Base-by-base conservation (phyloP, 2,113 vertebrate genomes). In the Amphiprion percula region DNA sequence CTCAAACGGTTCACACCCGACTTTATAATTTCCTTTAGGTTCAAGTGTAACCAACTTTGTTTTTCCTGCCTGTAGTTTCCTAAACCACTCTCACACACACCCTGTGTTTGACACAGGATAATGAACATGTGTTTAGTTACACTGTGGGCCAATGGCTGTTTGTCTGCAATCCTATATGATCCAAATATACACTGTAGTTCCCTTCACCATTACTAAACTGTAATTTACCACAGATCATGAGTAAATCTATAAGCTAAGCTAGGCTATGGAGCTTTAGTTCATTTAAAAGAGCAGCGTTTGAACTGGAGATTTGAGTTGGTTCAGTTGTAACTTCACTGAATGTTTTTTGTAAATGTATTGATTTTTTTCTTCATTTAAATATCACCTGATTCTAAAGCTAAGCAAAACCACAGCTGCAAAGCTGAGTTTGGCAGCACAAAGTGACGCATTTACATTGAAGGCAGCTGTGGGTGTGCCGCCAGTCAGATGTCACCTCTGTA, bases 151-250 rank as follows among this genome's bases (percentile, higher is more conserved):
- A 79, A 73, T 76, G 59, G 62, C 50, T 82, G 75, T 79, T 80
- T 86, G 54, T 64, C 68, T 78, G 59, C 60, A 71, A 56, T 55
- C 64, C 52, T 59, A 14, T 73, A 58, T 66, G 46, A 84, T 79
- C 73, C 56, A 37, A 61, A 33, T 39, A 67, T 60, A 78, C 66
- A 39, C 65, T 39, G 33, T 54, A 28, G 46, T 59, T 80, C 73
- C 68, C 33, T 59, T 24, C 30, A 52, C 21, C 3, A 5, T 30
- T 9, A n/a, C 37, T 61, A 46, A 44, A 53, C 64, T 77, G 59
- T 61, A 53, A 49, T 74, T 82, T 74, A 49, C 16, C n/a, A 0
- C 21, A 68, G n/a, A 15, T 41, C 47, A 50, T 30, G 15, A 59
- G 55, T 66, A 23, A 16, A 24, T 68, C 58, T 52, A 4, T 17